These are phyloP conservation scores for Lordiphosa collinella DNA, from an alignment of 1,140 invertebrate genomes.

Conservation along the genomic window DNA sequence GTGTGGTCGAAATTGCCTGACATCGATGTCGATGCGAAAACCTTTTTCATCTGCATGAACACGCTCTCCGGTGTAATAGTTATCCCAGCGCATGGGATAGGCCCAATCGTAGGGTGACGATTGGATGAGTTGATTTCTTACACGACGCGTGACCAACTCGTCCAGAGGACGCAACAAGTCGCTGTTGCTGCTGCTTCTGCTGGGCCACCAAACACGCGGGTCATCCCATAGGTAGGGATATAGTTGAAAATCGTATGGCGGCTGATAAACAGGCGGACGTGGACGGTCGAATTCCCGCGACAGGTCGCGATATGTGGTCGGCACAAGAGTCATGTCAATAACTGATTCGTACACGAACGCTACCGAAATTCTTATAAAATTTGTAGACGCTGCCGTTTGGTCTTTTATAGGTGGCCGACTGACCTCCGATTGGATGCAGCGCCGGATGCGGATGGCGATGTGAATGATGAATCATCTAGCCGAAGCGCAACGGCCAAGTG, in stretches of 20 bases:
- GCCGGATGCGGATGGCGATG: slow-evolving; percentile 50
- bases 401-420: slow-evolving; percentile 56
- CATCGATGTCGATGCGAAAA: slow-evolving; percentile 89
- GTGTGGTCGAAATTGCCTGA: slow-evolving; percentile 91
- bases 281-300: slow-evolving; percentile 64
- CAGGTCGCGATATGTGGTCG: slow-evolving; percentile 65
- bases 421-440: slow-evolving; percentile 31
- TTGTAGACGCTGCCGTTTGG: slow-evolving; percentile 32
- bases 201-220: slow-evolving; percentile 61
- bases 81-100: slow-evolving; percentile 71
- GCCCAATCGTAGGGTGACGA: slow-evolving; percentile 62
- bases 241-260: slow-evolving; percentile 63
- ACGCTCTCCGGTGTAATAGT: slow-evolving; percentile 81
- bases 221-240: slow-evolving; percentile 75
- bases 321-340: slow-evolving; percentile 61
- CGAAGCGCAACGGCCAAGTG: slow-evolving; percentile 39
- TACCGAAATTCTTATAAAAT: slow-evolving; percentile 56
- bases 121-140: slow-evolving; percentile 69
- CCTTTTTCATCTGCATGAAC: slow-evolving; percentile 85
- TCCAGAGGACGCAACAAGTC: slow-evolving; percentile 60
- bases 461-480: slow-evolving; percentile 51
- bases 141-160: slow-evolving; percentile 65
- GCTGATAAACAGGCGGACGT: slow-evolving; percentile 45
- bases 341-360: slow-evolving; percentile 31
- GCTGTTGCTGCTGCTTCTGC: slow-evolving; percentile 11